Evolutionary conservation across 1,140 invertebrate genomes (phyloP).

Genomic region (Aphidius ervi): DNA sequence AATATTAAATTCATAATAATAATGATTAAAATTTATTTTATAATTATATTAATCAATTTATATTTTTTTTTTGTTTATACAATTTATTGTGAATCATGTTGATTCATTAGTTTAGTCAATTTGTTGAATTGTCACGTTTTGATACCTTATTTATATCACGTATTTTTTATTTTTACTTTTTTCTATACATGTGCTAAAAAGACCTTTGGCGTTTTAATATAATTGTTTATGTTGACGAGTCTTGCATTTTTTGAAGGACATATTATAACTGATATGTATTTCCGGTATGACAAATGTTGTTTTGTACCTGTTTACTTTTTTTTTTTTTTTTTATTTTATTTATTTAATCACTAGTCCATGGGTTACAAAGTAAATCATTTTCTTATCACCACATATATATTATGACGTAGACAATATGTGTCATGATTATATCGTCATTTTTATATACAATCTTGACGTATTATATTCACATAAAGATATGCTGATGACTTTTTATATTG

Average conservation of each 20-base stretch:
- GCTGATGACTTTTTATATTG: too few species aligned
- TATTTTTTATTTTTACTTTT: constrained; percentile 6
- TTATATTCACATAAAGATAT: too few species aligned
- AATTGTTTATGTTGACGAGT: constrained; percentile 21
- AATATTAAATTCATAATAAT: too few species aligned
- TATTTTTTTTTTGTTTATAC: too few species aligned
- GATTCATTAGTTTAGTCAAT: too few species aligned
- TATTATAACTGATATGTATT: constrained; percentile 3
- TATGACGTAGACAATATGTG: too few species aligned
- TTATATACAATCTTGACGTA: not conserved
- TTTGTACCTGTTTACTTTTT: not conserved
- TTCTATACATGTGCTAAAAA: constrained; percentile 17
- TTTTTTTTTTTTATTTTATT: not conserved
- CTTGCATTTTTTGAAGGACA: constrained; percentile 19
- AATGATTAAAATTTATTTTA: too few species aligned
- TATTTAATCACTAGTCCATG: not conserved
- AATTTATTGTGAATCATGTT: too few species aligned
- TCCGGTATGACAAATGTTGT: not conserved
- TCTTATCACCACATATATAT: too few species aligned
- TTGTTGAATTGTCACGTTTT: too few species aligned
- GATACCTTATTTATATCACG: too few species aligned
- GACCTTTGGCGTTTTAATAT: constrained; percentile 18
- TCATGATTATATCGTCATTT: not conserved
- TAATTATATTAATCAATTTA: too few species aligned
- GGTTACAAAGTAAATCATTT: not conserved